These are phyloP conservation scores for Anoplolepis gracilipes DNA, from an alignment of 1,140 invertebrate species.

Conservation along the genomic window DNA sequence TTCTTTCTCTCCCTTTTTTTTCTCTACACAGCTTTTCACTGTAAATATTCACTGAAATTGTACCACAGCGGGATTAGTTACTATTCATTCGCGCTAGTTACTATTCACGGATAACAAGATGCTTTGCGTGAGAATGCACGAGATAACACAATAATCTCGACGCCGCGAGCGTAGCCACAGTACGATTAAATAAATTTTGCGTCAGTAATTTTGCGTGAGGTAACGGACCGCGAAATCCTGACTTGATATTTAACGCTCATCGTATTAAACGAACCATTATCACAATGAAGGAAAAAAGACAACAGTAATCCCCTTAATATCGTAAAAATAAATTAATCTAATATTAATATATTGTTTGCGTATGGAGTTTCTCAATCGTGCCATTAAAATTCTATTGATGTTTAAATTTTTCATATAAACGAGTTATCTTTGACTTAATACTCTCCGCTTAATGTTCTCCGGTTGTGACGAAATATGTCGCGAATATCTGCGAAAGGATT, in stretches of 20 bases:
- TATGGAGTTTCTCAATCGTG: not conserved
- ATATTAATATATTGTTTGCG: not conserved
- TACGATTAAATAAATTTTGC: conserved; percentile 44
- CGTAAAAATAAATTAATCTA: not conserved
- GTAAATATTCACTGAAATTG: conserved; percentile 52
- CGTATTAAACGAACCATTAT: not conserved
- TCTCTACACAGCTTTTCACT: conserved; percentile 56
- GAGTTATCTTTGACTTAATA: not conserved
- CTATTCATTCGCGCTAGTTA: conserved; percentile 20
- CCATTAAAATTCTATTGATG: not conserved
- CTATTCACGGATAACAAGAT: conserved; percentile 48
- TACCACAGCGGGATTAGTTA: conserved; percentile 25
- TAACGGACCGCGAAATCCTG: conserved; percentile 34
- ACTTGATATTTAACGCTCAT: conserved; percentile 4
- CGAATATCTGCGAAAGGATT: not conserved
- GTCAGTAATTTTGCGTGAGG: conserved; percentile 7
- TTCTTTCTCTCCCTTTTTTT: too few species aligned
- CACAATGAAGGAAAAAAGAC: not conserved
- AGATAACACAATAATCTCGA: conserved; percentile 50
- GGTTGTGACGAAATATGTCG: not conserved
- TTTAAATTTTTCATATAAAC: not conserved
- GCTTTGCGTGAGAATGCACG: conserved; percentile 13
- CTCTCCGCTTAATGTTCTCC: not conserved
- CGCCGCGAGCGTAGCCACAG: not conserved
- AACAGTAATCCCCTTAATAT: not conserved